A percentile compares a stretch with the other conserved stretches of the same genome.
Evolutionary conservation across 2,888 invertebrate genomes (phyloP).

Genomic region (Diadromus collaris): DNA sequence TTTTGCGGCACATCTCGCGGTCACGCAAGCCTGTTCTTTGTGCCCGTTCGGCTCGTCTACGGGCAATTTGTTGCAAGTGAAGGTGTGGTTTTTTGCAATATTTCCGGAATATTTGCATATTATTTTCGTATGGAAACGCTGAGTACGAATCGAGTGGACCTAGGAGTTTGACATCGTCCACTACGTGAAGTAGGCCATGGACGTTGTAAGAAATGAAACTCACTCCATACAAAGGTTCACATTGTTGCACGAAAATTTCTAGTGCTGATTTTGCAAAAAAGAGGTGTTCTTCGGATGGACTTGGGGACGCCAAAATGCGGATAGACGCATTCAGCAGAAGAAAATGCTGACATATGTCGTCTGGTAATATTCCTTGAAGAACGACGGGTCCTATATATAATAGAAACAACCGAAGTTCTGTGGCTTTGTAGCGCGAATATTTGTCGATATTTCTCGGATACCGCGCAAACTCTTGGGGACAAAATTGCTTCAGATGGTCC

Average conservation of each 20-base stretch:
- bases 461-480: constrained; percentile 62
- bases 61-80: constrained; percentile 26
- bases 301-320: neutral
- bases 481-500: neutral
- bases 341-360: constrained; percentile 50
- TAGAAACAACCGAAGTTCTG: constrained; percentile 63
- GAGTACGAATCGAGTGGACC: constrained; percentile 18
- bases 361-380: constrained; percentile 45
- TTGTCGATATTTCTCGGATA: constrained; percentile 58
- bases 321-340: constrained; percentile 43
- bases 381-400: constrained; percentile 65
- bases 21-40: neutral
- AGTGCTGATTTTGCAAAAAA: constrained; percentile 13
- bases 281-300: constrained; percentile 16
- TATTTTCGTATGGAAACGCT: constrained; percentile 36
- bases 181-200: constrained; percentile 19
- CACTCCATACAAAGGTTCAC: constrained; percentile 10
- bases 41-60: neutral
- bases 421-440: constrained; percentile 61
- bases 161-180: constrained; percentile 26
- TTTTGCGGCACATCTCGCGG: too few relatives aligned
- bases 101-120: constrained; percentile 23
- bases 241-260: constrained; percentile 8
- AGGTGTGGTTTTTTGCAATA: constrained; percentile 17
- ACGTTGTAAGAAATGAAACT: constrained; percentile 23